These are phyloP conservation scores for Andrena cerasifolii DNA, from an alignment of 1,140 invertebrate species.

Conservation along the genomic window DNA sequence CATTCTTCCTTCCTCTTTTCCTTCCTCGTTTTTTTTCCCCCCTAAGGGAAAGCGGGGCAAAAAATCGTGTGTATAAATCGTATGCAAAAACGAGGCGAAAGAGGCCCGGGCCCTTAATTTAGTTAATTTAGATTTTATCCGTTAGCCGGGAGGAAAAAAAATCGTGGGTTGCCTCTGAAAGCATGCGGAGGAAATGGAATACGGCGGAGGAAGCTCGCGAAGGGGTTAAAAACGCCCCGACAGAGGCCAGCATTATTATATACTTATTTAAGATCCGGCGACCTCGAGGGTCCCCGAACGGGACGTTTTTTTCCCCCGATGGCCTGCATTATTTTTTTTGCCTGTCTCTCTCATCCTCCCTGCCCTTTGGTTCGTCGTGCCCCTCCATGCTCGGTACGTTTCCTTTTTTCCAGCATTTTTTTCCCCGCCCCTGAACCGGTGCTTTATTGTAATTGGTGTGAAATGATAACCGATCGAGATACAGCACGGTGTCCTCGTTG, in stretches of 20 bases:
- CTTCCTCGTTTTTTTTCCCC: neutral
- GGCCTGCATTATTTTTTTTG: slow-evolving; percentile 63
- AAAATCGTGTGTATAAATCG: slow-evolving; percentile 77
- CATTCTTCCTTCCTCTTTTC: slow-evolving; percentile 2
- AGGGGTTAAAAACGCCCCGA: slow-evolving; percentile 72
- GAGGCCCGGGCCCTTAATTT: slow-evolving; percentile 79
- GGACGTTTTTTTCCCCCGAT: slow-evolving; percentile 60
- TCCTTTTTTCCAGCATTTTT: slow-evolving; percentile 1
- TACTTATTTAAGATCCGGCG: slow-evolving; percentile 79
- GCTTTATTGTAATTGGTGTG: slow-evolving; percentile 82
- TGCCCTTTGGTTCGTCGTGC: slow-evolving; percentile 10
- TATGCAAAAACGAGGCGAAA: slow-evolving; percentile 73
- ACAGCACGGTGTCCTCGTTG: slow-evolving; percentile 69
- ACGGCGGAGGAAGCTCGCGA: slow-evolving; percentile 39
- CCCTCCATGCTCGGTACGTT: neutral
- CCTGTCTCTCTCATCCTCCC: slow-evolving; percentile 26
- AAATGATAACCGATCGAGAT: slow-evolving; percentile 82
- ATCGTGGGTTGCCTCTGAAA: slow-evolving; percentile 20
- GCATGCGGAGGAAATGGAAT: slow-evolving; percentile 48
- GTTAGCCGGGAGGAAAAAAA: slow-evolving; percentile 72
- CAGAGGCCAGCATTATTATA: slow-evolving; percentile 79
- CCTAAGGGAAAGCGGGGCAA: slow-evolving; percentile 10
- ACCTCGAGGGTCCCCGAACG: slow-evolving; percentile 66
- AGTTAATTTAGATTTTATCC: slow-evolving; percentile 84
- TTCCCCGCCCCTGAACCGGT: neutral